A percentile compares a stretch with the other conserved stretches of the same genome.
phyloP scores from a whole-genome alignment of 1,140 invertebrate genomes.

The Dendroctonus ponderosae region DNA sequence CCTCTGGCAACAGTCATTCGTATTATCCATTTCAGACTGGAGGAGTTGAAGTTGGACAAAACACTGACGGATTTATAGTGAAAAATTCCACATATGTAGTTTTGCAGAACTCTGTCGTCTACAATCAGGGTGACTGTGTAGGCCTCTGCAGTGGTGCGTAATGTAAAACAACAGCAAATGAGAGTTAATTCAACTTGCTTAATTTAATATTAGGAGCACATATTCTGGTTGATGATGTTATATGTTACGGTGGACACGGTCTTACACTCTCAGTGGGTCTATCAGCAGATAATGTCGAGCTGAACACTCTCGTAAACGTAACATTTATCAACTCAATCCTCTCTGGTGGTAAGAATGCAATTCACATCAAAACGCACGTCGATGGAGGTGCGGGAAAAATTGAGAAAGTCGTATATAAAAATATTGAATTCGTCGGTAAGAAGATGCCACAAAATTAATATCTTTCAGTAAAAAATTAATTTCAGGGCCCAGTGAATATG shows the following conservation, averaged over 20 bases:
- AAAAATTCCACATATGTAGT: constrained; percentile 3
- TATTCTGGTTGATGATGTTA: constrained; percentile 16
- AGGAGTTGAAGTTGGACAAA: constrained; percentile 10
- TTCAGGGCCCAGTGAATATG: constrained; percentile 1
- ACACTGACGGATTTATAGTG: constrained; percentile 23
- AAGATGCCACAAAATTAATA: background rate
- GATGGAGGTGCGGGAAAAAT: constrained; percentile 19
- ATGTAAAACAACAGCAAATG: too few species aligned
- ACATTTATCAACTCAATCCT: constrained; percentile 25
- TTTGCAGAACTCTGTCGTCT: constrained; percentile 2
- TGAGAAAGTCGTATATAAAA: constrained; percentile 30
- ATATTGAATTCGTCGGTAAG: constrained; percentile 29
- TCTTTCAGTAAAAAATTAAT: background rate
- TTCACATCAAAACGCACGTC: constrained; percentile 34
- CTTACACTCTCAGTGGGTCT: constrained; percentile 27
- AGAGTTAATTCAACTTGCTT: background rate
- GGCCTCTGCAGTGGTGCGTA: constrained; percentile 9
- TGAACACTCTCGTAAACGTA: constrained; percentile 23
- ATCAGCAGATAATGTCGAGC: constrained; percentile 7
- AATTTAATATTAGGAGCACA: constrained; percentile 19
- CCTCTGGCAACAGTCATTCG: too few species aligned
- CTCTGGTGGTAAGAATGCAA: constrained; percentile 20
- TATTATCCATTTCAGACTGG: constrained; percentile 1
- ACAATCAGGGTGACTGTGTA: constrained; percentile 26
- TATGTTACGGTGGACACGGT: constrained; percentile 31